These are phyloP conservation scores for Glaucidium brasilianum DNA, from an alignment of 2,113 vertebrate species.

Conservation along the genomic window DNA sequence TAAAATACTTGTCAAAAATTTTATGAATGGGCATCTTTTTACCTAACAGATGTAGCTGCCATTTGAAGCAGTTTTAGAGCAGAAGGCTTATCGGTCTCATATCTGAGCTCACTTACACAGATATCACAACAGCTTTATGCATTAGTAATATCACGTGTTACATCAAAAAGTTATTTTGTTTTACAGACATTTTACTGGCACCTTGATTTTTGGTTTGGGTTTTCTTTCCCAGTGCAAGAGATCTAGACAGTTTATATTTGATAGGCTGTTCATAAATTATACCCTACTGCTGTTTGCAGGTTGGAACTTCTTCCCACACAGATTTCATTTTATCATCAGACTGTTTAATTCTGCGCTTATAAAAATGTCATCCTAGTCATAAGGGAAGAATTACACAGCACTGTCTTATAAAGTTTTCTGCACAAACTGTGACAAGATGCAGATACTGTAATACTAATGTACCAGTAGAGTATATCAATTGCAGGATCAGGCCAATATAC, in stretches of 20 bases:
- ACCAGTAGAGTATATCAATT: neutral
- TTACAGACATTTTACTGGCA: neutral
- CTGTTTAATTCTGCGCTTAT: conserved; percentile 55
- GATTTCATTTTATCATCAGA: conserved; percentile 59
- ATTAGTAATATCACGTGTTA: neutral
- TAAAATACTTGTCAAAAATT: neutral
- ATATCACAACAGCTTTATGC: neutral
- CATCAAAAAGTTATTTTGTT: neutral
- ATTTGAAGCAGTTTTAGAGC: neutral
- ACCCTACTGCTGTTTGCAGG: conserved; percentile 51
- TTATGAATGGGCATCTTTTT: neutral
- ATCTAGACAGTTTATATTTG: conserved; percentile 30
- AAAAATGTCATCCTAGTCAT: conserved; percentile 62
- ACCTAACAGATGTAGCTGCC: neutral
- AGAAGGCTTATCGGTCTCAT: neutral
- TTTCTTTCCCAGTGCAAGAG: neutral
- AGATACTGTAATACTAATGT: neutral
- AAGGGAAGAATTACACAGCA: conserved; percentile 39
- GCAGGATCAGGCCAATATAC: neutral
- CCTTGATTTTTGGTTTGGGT: neutral
- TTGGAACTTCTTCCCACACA: conserved; percentile 64
- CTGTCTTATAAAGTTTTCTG: conserved; percentile 24
- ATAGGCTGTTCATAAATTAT: conserved; percentile 50
- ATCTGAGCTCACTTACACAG: neutral
- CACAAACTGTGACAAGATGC: conserved; percentile 6